Percentiles rank a stretch among this genome's conserved stretches.
These are phyloP conservation scores for Danio kyathit DNA, from an alignment of 2,797 vertebrate genomes.

Conservation along the genomic window DNA sequence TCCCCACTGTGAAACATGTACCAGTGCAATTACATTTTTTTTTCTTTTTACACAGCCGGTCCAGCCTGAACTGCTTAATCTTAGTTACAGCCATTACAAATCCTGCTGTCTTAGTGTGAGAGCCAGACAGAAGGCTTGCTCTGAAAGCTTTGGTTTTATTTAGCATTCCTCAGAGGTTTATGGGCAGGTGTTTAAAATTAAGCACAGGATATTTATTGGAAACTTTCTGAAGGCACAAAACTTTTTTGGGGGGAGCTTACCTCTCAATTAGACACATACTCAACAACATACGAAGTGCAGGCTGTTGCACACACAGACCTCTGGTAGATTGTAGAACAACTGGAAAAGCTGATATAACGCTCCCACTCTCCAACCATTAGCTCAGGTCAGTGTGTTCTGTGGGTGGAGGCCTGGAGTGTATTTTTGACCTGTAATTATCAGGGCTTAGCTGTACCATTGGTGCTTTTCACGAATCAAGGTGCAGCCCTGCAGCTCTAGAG, in stretches of 20 bases:
- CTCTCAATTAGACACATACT: conserved; percentile 77
- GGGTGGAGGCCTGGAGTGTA: conserved; percentile 61
- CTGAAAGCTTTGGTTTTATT: conserved; percentile 82
- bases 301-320: conserved; percentile 58
- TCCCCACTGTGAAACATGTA: background rate
- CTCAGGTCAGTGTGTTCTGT: conserved; percentile 70
- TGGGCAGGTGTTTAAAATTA: conserved; percentile 87
- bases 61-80: conserved; percentile 80
- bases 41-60: conserved; percentile 68
- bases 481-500: conserved; percentile 62
- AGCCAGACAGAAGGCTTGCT: conserved; percentile 81
- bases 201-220: conserved; percentile 83
- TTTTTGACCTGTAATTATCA: conserved; percentile 78
- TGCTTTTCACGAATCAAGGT: conserved; percentile 78
- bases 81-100: conserved; percentile 82
- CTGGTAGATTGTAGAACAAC: conserved; percentile 35
- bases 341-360: conserved; percentile 51
- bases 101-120: conserved; percentile 82
- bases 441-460: conserved; percentile 72
- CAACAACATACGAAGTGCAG: conserved; percentile 41
- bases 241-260: conserved; percentile 75
- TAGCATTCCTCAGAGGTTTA: conserved; percentile 85
- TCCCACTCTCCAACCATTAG: conserved; percentile 64
- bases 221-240: conserved; percentile 79
- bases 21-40: background rate